Evolutionary conservation across 2,797 vertebrate genomes (phyloP), one percentile per base, ranked within the genome.

Genomic region (Crax fasciolata): DNA sequence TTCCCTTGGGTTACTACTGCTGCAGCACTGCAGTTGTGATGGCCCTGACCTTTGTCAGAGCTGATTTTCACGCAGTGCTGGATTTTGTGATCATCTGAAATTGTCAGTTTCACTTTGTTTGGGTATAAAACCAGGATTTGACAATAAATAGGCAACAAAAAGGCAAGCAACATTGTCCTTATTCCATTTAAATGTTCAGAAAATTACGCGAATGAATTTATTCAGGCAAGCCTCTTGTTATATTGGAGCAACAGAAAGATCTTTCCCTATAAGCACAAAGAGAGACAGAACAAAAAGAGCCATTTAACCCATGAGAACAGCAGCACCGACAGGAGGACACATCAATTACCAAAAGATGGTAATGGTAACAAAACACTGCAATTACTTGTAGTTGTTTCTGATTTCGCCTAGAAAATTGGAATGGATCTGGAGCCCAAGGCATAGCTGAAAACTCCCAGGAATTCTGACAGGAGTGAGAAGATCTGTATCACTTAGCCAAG

Each of bases 1-100:
- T 54, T 65, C 58, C 39, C 30, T n/a, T 63, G 18, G 7, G 1
- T 43, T 73, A 28, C 13, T 27, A 8, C 17, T 52, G 24, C 55
- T 2, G 1, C 11, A 17, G 11, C 51, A 63, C 10, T 2, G 2
- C 46, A 27, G 4, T 5, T 55, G 35, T 55, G 9, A 43, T n/a
- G 20, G 21, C 4, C 25, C 12, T 0, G 0, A 54, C 11, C 7
- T 4, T 67, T 38, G 65, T 39, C 25, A 79, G 41, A 58, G 11
- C 15, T 14, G 11, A 32, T 41, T 78, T 27, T 13, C n/a, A 38
- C 18, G 63, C 51, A 76, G 44, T 38, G 9, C 4, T 84, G 44
- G 25, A 76, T 65, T 16, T 30, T 75, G 62, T 39, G n/a, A 68
- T 62, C 27, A 15, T 14, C 15, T 87, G 48, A 80, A 92, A 76